Percentiles rank a stretch among this genome's conserved stretches.
Conservation (phyloP, 2,113 vertebrate species). For the Martes martes region DNA sequence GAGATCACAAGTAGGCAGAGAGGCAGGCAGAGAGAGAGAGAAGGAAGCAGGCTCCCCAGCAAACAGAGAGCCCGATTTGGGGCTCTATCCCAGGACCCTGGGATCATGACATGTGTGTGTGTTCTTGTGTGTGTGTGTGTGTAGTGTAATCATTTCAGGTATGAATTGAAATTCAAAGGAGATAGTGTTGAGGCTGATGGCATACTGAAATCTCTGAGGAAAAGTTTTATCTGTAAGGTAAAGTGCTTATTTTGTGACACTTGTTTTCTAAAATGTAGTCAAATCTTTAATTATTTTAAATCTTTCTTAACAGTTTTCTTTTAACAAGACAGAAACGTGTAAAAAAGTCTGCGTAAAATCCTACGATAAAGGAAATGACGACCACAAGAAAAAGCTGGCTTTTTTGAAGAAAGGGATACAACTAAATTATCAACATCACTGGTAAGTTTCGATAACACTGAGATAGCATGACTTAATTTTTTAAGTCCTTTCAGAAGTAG, state of each 20-base stretch:
- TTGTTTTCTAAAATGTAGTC: neutral
- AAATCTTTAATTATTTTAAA: constrained; percentile 22
- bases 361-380: constrained; percentile 78
- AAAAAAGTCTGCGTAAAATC: constrained; percentile 83
- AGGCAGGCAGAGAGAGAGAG: too few relatives aligned
- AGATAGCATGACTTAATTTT: neutral
- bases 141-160: neutral
- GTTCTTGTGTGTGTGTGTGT: neutral
- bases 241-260: constrained; percentile 31
- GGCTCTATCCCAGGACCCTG: too few relatives aligned
- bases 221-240: neutral
- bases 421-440: constrained; percentile 91
- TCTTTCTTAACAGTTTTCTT: constrained; percentile 84
- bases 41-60: too few relatives aligned
- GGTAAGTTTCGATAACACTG: constrained; percentile 76
- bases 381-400: constrained; percentile 83
- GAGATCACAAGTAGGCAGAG: too few relatives aligned
- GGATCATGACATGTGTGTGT: neutral
- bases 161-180: neutral
- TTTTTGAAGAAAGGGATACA: constrained; percentile 92
- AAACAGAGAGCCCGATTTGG: too few relatives aligned
- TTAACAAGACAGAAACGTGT: constrained; percentile 85
- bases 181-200: neutral
- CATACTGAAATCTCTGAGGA: neutral
- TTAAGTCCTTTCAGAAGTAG: neutral